Evolutionary conservation across 37 sponge, comb jelly and placozoan species (phyloP).

Genomic region (Cladorhizidae sp.): DNA sequence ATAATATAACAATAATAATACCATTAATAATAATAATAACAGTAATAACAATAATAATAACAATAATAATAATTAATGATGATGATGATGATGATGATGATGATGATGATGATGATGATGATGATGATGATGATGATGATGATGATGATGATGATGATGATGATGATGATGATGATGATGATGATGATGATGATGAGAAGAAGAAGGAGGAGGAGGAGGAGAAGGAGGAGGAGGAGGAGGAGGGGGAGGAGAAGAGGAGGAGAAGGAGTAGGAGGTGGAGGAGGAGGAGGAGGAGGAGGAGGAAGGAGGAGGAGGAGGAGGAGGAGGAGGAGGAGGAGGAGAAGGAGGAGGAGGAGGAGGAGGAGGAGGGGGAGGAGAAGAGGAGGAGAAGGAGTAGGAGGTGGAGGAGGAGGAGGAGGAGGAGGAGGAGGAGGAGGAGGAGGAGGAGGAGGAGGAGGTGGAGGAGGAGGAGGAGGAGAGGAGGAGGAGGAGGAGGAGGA

Average conservation of each 20-base stretch:
- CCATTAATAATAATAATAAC: too few relatives aligned
- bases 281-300: background rate
- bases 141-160: background rate
- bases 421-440: background rate
- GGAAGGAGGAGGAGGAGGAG: constrained; percentile 12
- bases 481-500: constrained; percentile 1
- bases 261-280: too few relatives aligned
- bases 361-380: constrained; percentile 4
- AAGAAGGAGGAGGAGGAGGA: too few relatives aligned
- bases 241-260: constrained; percentile 2
- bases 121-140: background rate
- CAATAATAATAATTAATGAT: too few relatives aligned
- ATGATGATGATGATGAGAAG: constrained; percentile 7
- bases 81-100: background rate
- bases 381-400: too few relatives aligned
- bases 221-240: constrained; percentile 16
- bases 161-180: background rate
- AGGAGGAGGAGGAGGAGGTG: background rate
- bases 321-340: background rate
- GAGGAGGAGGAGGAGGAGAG: background rate
- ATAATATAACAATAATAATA: too few relatives aligned
- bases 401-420: constrained; percentile 1
- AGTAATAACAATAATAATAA: too few relatives aligned
- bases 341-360: background rate
- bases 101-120: background rate